Evolutionary conservation across 2,113 vertebrate genomes (phyloP).

Genomic region (rabbit (Oryctolagus cuniculus)): mOryCun1.1 NC_091444.1:61050501-61051000

Average conservation of each 20-base stretch:
- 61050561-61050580: background rate
- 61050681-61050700: constrained; percentile 78
- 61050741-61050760: constrained; percentile 50
- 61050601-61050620: constrained; percentile 73
- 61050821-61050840: background rate
- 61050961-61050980: background rate
- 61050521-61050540: background rate
- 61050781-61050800: background rate
- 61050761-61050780: too few relatives aligned
- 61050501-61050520: background rate
- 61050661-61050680: constrained; percentile 72
- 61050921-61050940: background rate
- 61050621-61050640: constrained; percentile 73
- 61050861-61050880: background rate
- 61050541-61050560: background rate
- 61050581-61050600: constrained; percentile 44
- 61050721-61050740: constrained; percentile 72
- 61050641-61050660: constrained; percentile 78
- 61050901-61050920: constrained; percentile 18
- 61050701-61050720: constrained; percentile 57
- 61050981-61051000: constrained; percentile 3
- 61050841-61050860: background rate
- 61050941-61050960: background rate
- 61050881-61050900: background rate
- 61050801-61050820: background rate